A percentile compares a stretch with the other conserved stretches of the same genome.
phyloP scores from a whole-genome alignment of 2,797 vertebrate species.

The Hemibagrus guttatus region DNA sequence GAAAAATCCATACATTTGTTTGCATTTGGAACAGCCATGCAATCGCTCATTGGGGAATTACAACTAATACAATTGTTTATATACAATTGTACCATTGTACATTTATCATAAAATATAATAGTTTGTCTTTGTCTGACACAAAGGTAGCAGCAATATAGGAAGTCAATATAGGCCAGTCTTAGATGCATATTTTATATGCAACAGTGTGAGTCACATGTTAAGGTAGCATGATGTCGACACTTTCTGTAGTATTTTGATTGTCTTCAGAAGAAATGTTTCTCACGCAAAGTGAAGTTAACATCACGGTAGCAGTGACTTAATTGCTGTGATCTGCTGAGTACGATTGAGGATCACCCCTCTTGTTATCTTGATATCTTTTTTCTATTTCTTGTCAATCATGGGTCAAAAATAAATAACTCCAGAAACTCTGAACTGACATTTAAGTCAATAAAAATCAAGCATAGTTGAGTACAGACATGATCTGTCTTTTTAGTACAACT shows the following conservation, averaged over 20 bases:
- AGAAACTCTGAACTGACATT: constrained; percentile 3
- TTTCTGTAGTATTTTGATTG: constrained; percentile 30
- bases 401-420: constrained; percentile 53
- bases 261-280: constrained; percentile 35
- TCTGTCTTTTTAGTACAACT: constrained; percentile 51
- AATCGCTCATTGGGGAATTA: constrained; percentile 60
- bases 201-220: constrained; percentile 2
- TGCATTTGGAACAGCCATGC: constrained; percentile 52
- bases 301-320: constrained; percentile 45
- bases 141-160: neutral
- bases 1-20: constrained; percentile 32
- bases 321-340: constrained; percentile 64
- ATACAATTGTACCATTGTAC: constrained; percentile 25
- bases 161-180: constrained; percentile 8
- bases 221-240: constrained; percentile 10
- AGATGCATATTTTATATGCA: constrained; percentile 10
- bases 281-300: constrained; percentile 27
- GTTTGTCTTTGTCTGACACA: constrained; percentile 28
- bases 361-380: constrained; percentile 46
- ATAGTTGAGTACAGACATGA: constrained; percentile 46
- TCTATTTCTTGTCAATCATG: constrained; percentile 47
- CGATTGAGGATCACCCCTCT: constrained; percentile 31
- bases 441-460: constrained; percentile 24
- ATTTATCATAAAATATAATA: neutral
- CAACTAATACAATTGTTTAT: constrained; percentile 41